Percentiles rank a stretch among this genome's conserved stretches.
Evolutionary conservation across 2,797 vertebrate species (phyloP).

Genomic region (Molossus molossus): DNA sequence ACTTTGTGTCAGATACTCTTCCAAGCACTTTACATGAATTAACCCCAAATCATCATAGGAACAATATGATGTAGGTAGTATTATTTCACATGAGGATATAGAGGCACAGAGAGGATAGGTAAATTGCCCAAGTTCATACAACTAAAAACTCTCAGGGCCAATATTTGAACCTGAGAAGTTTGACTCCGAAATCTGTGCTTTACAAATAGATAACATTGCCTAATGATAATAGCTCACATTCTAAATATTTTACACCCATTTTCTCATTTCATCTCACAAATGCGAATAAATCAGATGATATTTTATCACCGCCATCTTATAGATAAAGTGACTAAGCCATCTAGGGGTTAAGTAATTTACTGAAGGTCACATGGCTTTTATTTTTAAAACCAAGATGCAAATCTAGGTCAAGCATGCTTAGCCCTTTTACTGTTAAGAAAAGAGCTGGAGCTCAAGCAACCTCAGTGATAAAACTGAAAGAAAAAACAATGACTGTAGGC

Average conservation of each 20-base stretch:
- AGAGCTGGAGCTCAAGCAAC: conserved; percentile 5
- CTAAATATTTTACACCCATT: conserved; percentile 28
- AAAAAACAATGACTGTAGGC: not conserved
- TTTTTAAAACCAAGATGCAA: conserved; percentile 16
- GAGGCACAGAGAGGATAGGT: not conserved
- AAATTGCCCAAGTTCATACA: conserved; percentile 20
- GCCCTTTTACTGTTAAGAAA: conserved; percentile 6
- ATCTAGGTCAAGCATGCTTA: conserved; percentile 9
- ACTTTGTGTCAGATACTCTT: conserved; percentile 14
- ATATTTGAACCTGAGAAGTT: conserved; percentile 13
- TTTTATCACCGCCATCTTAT: conserved; percentile 32
- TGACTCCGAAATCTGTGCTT: conserved; percentile 31
- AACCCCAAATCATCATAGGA: conserved; percentile 16
- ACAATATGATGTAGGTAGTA: not conserved
- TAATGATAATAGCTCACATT: conserved; percentile 1
- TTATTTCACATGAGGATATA: conserved; percentile 31
- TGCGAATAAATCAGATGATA: not conserved
- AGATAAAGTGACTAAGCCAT: conserved; percentile 3
- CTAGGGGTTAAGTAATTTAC: not conserved
- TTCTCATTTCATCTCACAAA: conserved; percentile 62
- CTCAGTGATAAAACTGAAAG: not conserved
- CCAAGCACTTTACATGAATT: conserved; percentile 17
- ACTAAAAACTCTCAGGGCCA: conserved; percentile 23
- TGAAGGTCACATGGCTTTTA: not conserved
- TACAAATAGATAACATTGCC: not conserved